Percentiles rank a stretch among this genome's conserved stretches.
Conservation (phyloP, 2,113 vertebrate species). For the Ginglymostoma cirratum region DNA sequence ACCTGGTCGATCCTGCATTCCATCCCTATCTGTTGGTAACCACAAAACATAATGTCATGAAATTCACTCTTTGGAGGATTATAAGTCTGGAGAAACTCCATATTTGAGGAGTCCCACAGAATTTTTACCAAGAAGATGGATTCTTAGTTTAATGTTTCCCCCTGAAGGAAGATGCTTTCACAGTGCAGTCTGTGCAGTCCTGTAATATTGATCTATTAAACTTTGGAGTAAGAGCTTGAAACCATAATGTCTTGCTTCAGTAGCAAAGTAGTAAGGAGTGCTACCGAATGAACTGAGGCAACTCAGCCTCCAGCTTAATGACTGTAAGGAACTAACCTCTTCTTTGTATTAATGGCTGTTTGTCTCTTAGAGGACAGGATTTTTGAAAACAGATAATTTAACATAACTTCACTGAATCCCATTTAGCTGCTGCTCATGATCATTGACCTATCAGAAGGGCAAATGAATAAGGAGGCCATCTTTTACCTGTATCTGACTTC, state of each 20-base stretch:
- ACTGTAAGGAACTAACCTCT: neutral
- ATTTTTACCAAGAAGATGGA: no score
- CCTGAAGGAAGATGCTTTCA: no score
- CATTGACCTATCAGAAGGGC: neutral
- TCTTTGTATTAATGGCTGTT: neutral
- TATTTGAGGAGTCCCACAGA: no score
- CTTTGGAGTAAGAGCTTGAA: neutral
- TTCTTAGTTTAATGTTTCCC: no score
- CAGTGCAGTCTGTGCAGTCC: no score
- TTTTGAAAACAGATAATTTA: neutral
- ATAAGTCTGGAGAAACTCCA: no score
- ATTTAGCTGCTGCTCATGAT: neutral
- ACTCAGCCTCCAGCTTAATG: neutral
- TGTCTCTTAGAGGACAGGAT: neutral
- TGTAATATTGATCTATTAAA: neutral
- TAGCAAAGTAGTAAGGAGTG: neutral
- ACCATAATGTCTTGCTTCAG: neutral
- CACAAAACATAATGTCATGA: no score
- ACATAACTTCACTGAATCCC: neutral
- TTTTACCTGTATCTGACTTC: neutral
- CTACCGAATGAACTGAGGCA: neutral
- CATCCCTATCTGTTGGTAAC: neutral
- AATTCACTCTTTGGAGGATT: neutral
- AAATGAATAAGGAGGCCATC: neutral
- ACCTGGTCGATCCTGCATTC: neutral